Evolutionary conservation across 2,113 vertebrate species (phyloP).

Genomic region (Lethenteron reissneri): DNA sequence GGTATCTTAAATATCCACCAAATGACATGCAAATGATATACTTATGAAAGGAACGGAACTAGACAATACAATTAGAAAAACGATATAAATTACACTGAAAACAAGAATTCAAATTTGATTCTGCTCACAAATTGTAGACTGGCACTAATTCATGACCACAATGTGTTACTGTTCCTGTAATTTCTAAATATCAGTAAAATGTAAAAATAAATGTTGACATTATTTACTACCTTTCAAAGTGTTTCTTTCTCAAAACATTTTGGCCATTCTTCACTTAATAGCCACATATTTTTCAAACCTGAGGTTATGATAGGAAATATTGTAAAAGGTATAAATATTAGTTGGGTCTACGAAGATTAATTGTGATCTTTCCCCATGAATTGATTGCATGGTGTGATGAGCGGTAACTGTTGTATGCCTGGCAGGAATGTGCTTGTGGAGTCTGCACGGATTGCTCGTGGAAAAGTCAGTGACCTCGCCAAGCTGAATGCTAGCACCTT

Average conservation of each 20-base stretch:
- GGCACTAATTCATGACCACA: too few species aligned
- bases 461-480: constrained; percentile 43
- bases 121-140: too few species aligned
- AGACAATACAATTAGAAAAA: too few species aligned
- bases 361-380: not conserved
- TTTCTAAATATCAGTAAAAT: too few species aligned
- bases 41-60: too few species aligned
- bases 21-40: too few species aligned
- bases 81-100: too few species aligned
- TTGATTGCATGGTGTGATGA: not conserved
- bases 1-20: too few species aligned
- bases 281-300: not conserved
- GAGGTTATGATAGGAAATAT: not conserved
- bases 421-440: constrained; percentile 57
- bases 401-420: not conserved
- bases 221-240: not conserved
- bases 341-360: not conserved
- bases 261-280: not conserved
- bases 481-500: constrained; percentile 31
- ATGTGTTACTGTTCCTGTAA: too few species aligned
- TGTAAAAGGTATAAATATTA: not conserved
- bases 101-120: too few species aligned
- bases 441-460: constrained; percentile 72
- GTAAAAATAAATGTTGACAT: too few species aligned
- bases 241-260: not conserved